Percentiles rank a stretch among this genome's conserved stretches.
These are phyloP conservation scores for Chrysaora quinquecirrha DNA, from an alignment of 30 jellyfish, hydroid and myxozoan genomes.

Conservation along the genomic window DNA sequence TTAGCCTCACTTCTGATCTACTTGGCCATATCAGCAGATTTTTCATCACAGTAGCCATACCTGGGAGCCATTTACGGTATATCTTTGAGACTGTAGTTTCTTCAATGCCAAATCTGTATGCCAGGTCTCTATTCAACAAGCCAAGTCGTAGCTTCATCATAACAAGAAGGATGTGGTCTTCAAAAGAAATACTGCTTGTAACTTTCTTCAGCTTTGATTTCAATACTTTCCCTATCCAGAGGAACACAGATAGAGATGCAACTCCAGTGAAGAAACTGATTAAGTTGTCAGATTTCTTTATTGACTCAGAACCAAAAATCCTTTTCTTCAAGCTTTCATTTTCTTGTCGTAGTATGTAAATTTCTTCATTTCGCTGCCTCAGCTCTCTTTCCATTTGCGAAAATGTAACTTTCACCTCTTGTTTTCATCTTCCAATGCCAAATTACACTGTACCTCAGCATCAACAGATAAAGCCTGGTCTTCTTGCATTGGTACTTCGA, in stretches of 20 bases:
- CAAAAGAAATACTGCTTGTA: neutral
- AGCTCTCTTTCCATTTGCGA: constrained; percentile 18
- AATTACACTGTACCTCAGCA: constrained; percentile 27
- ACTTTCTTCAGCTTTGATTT: constrained; percentile 1
- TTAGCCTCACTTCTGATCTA: constrained; percentile 2
- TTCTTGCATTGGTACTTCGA: neutral
- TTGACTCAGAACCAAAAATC: constrained; percentile 19
- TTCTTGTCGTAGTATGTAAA: constrained; percentile 11
- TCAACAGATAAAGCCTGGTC: neutral
- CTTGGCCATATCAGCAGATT: constrained; percentile 34
- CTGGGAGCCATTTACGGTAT: constrained; percentile 31
- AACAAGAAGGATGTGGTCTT: constrained; percentile 16
- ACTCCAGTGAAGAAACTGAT: constrained; percentile 41
- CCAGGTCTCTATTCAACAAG: constrained; percentile 15
- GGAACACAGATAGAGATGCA: constrained; percentile 23
- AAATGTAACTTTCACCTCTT: constrained; percentile 3
- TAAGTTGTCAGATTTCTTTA: constrained; percentile 21
- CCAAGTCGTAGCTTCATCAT: constrained; percentile 14
- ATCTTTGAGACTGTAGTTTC: constrained; percentile 19
- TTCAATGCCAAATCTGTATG: constrained; percentile 21
- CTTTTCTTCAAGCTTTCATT: constrained; percentile 7
- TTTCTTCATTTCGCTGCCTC: constrained; percentile 15
- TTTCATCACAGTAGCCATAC: constrained; percentile 18
- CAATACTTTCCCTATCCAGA: constrained; percentile 23
- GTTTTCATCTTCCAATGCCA: constrained; percentile 5